A percentile compares a stretch with the other conserved stretches of the same genome.
Conservation (phyloP, 2,888 invertebrate genomes). For the Dione vanillae region DNA sequence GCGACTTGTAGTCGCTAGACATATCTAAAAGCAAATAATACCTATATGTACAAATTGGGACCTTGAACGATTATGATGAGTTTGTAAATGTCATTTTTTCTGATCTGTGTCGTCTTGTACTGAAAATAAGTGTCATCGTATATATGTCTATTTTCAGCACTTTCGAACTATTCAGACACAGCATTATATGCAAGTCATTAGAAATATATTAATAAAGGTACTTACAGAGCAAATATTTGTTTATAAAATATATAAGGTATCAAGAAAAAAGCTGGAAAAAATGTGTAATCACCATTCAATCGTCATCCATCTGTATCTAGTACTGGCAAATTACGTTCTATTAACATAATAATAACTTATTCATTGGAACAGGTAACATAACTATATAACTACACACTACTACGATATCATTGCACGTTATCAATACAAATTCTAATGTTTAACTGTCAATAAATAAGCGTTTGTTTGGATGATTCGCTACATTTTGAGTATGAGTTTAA, state of each 20-base stretch:
- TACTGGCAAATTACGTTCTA: not conserved
- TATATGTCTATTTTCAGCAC: not conserved
- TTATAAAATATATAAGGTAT: too few species aligned
- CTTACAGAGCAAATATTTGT: too few species aligned
- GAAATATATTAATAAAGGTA: too few species aligned
- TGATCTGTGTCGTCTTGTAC: not conserved
- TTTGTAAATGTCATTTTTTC: conserved; percentile 28
- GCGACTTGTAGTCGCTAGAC: conserved; percentile 4
- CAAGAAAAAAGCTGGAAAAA: too few species aligned
- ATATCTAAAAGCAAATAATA: conserved; percentile 25
- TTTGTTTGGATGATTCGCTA: conserved; percentile 72
- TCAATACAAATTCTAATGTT: conserved; percentile 61
- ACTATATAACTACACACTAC: conserved; percentile 28
- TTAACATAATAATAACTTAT: not conserved
- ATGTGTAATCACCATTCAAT: too few species aligned
- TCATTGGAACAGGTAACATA: conserved; percentile 2
- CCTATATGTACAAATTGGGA: conserved; percentile 21
- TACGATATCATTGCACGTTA: conserved; percentile 48
- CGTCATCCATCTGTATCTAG: not conserved
- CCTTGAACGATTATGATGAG: conserved; percentile 28
- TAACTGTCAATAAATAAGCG: conserved; percentile 56
- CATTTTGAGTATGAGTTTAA: conserved; percentile 60
- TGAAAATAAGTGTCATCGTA: not conserved
- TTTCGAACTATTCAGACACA: not conserved
- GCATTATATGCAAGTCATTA: too few species aligned